A percentile compares a stretch with the other conserved stretches of the same genome.
phyloP scores from a whole-genome alignment of 2,888 invertebrate genomes.

The Ophion obscuratus region DNA sequence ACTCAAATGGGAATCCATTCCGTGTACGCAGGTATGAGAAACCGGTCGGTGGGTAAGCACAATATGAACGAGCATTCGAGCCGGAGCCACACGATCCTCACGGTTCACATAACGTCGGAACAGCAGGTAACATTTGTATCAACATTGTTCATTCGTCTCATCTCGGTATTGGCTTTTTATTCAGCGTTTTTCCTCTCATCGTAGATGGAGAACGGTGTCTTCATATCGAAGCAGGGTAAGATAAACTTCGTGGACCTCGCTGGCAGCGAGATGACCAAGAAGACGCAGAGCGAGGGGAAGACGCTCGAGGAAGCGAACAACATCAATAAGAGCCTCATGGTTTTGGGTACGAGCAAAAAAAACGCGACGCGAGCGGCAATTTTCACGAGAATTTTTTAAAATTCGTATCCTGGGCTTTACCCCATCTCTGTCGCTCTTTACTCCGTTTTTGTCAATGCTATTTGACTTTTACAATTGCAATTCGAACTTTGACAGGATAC shows the following conservation, averaged over 20 bases:
- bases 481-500: conserved; percentile 88
- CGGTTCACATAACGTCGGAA: conserved; percentile 95
- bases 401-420: background rate
- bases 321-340: conserved; percentile 97
- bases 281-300: conserved; percentile 94
- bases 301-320: conserved; percentile 97
- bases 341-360: conserved; percentile 88
- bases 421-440: too few species aligned
- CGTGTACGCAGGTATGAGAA: conserved; percentile 90
- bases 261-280: conserved; percentile 98
- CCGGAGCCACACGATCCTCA: conserved; percentile 96
- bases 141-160: conserved; percentile 16
- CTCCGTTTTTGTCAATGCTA: too few species aligned
- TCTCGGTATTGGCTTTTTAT: background rate
- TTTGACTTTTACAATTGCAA: background rate
- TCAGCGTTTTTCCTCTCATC: conserved; percentile 9
- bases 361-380: background rate
- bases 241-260: conserved; percentile 98
- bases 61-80: conserved; percentile 97
- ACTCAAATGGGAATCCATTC: background rate
- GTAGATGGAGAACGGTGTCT: conserved; percentile 89
- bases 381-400: background rate
- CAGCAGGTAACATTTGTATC: conserved; percentile 86
- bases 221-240: conserved; percentile 96
- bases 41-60: conserved; percentile 95